Percentiles rank a stretch among this genome's conserved stretches.
Conservation (phyloP, 2,888 invertebrate species). For the Scaptomyza flava region DNA sequence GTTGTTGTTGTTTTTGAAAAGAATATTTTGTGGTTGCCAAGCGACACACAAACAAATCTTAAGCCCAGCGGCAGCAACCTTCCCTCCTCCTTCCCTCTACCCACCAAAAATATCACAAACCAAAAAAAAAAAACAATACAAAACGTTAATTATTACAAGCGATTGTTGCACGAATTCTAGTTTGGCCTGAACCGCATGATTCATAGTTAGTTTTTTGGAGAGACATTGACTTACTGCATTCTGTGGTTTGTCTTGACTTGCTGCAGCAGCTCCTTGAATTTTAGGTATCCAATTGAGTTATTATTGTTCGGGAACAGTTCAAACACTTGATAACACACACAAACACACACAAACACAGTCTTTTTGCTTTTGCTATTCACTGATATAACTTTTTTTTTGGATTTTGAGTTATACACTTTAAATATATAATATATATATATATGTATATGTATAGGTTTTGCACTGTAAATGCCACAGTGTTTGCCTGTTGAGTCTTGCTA, state of each 20-base stretch:
- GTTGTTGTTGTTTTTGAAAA: constrained; percentile 53
- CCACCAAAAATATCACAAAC: too few species aligned
- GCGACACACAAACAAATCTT: constrained; percentile 43
- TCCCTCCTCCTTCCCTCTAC: too few species aligned
- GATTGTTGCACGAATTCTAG: constrained; percentile 36
- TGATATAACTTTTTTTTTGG: not conserved
- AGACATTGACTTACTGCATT: constrained; percentile 69
- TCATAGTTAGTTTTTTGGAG: constrained; percentile 40
- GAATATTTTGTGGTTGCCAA: constrained; percentile 76
- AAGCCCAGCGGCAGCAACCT: constrained; percentile 21
- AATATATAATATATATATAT: not conserved
- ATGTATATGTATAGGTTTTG: constrained; percentile 19
- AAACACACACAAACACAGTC: constrained; percentile 2
- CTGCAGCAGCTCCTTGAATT: constrained; percentile 32
- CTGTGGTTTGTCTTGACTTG: constrained; percentile 21
- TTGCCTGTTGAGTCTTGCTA: constrained; percentile 22
- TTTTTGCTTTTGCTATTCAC: constrained; percentile 2
- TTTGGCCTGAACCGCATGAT: constrained; percentile 40
- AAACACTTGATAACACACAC: constrained; percentile 10
- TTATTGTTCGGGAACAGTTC: constrained; percentile 8
- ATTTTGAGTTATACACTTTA: not conserved
- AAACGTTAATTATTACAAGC: constrained; percentile 63
- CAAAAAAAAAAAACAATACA: constrained; percentile 40
- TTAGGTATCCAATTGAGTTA: constrained; percentile 23
- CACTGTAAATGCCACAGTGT: constrained; percentile 63